Evolutionary conservation across 2,797 vertebrate species (phyloP).

Genomic region (Eulemur rubriventer): DNA sequence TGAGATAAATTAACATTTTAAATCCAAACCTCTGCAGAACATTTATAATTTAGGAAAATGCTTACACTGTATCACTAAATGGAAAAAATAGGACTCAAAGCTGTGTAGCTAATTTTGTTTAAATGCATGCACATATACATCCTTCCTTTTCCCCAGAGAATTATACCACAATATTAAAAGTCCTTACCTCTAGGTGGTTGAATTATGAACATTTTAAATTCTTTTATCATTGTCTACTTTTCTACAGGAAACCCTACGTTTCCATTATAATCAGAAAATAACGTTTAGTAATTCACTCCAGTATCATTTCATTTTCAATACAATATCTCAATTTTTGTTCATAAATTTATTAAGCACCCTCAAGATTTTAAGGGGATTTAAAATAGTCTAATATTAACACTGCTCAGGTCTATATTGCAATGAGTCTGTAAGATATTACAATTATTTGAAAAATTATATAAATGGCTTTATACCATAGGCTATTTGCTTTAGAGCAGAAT

Average conservation of each 20-base stretch:
- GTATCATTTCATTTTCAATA: background rate
- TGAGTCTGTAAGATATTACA: background rate
- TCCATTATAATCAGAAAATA: constrained; percentile 40
- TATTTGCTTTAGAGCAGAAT: constrained; percentile 26
- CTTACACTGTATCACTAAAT: background rate
- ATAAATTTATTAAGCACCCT: constrained; percentile 1
- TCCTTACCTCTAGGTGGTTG: background rate
- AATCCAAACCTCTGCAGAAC: background rate
- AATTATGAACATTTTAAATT: constrained; percentile 23
- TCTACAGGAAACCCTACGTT: background rate
- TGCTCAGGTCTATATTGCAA: background rate
- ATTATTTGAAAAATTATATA: constrained; percentile 27
- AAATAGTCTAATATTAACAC: constrained; percentile 11
- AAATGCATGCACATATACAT: background rate
- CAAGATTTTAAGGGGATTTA: constrained; percentile 3
- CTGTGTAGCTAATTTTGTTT: constrained; percentile 10
- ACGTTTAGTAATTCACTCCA: background rate
- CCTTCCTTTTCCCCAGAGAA: background rate
- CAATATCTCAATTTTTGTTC: background rate
- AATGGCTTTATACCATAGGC: background rate
- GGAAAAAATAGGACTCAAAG: background rate
- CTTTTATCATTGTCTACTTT: constrained; percentile 31
- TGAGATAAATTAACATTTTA: constrained; percentile 35
- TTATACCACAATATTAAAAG: background rate
- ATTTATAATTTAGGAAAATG: background rate